Percentiles rank a stretch among this genome's conserved stretches.
phyloP scores from a whole-genome alignment of 2,797 vertebrate species.

The Podarcis siculus region DNA sequence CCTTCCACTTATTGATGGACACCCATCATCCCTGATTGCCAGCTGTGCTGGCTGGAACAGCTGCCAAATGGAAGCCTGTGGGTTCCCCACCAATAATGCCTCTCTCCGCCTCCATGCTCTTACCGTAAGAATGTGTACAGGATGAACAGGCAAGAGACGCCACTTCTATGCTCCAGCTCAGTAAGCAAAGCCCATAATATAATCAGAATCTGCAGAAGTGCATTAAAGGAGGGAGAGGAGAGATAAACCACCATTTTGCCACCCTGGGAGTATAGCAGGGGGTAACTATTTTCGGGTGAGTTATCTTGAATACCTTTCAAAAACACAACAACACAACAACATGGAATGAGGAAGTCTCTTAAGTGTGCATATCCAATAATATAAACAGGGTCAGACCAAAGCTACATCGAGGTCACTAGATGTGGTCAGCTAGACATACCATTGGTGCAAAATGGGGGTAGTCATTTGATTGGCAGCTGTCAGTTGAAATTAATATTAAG shows the following conservation, averaged over 20 bases:
- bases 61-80: not conserved
- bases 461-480: not conserved
- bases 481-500: not conserved
- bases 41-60: not conserved
- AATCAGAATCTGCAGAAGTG: not conserved
- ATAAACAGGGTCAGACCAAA: not conserved
- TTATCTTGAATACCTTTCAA: not conserved
- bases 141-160: not conserved
- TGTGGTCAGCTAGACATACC: not conserved
- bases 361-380: not conserved
- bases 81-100: not conserved
- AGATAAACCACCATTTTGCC: not conserved
- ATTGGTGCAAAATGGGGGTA: not conserved
- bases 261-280: not conserved
- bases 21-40: no score
- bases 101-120: not conserved
- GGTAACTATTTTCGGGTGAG: not conserved
- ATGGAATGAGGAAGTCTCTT: no score
- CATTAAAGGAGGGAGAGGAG: not conserved
- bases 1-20: no score
- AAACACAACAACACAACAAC: not conserved
- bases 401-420: not conserved
- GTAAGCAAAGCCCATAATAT: not conserved
- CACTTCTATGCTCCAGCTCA: not conserved
- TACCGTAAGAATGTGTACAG: not conserved